Evolutionary conservation across 2,888 invertebrate genomes (phyloP).

Genomic region (Lamellibrachia satsuma): DNA sequence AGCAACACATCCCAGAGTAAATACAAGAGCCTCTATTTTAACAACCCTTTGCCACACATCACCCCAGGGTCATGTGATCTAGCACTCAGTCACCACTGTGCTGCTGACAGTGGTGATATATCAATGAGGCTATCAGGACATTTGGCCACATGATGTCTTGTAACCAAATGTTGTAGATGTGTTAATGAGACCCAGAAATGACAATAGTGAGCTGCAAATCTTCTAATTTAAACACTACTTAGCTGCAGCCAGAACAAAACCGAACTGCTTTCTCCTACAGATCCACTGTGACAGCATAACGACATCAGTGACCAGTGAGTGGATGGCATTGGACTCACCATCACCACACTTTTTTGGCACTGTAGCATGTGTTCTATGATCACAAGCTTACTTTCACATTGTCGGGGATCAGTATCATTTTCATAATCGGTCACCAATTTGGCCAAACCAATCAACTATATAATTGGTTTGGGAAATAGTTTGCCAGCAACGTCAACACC

Average conservation of each 20-base stretch:
- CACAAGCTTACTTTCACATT: not conserved
- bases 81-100: not conserved
- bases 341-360: not conserved
- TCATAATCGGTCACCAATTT: too few relatives aligned
- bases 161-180: not conserved
- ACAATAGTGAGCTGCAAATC: not conserved
- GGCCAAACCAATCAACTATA: too few relatives aligned
- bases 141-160: not conserved
- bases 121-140: not conserved
- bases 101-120: not conserved
- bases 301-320: not conserved
- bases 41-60: too few relatives aligned
- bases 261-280: not conserved
- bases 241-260: not conserved
- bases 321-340: not conserved
- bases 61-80: too few relatives aligned
- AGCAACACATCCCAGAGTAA: too few relatives aligned
- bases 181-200: not conserved
- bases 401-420: too few relatives aligned
- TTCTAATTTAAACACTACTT: not conserved
- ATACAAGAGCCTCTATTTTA: too few relatives aligned
- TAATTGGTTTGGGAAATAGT: too few relatives aligned
- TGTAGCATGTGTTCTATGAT: not conserved
- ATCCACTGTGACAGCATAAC: not conserved
- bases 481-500: too few relatives aligned